These are phyloP conservation scores for Aromia moschata DNA, from an alignment of 2,888 invertebrate species.

Conservation along the genomic window DNA sequence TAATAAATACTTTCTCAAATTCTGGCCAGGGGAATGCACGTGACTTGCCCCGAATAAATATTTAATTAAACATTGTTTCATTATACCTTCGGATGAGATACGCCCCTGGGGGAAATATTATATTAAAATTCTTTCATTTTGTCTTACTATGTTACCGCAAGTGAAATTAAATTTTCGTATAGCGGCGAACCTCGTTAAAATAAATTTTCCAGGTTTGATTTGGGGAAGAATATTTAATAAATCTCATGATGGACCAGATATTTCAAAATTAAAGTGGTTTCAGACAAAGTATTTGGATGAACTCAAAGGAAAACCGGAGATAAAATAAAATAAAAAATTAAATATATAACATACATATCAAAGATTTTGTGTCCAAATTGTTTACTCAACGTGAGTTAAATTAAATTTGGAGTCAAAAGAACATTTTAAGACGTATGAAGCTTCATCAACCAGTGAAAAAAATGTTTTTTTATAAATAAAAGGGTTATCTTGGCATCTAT, in stretches of 20 bases:
- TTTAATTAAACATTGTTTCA: slow-evolving; percentile 44
- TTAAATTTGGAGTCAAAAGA: too few relatives aligned
- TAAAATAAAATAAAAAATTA: slow-evolving; percentile 3
- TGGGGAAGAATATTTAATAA: slow-evolving; percentile 15
- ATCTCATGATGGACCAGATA: slow-evolving; percentile 2
- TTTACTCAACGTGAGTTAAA: too few relatives aligned
- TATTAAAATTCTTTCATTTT: slow-evolving; percentile 40
- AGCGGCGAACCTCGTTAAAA: slow-evolving; percentile 10
- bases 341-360: too few relatives aligned
- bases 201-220: background rate
- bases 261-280: background rate
- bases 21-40: slow-evolving; percentile 1
- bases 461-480: too few relatives aligned
- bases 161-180: slow-evolving; percentile 35
- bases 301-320: background rate
- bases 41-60: slow-evolving; percentile 24
- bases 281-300: background rate
- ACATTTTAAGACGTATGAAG: too few relatives aligned
- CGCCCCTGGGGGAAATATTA: slow-evolving; percentile 29
- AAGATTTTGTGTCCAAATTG: too few relatives aligned
- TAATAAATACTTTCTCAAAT: slow-evolving; percentile 1
- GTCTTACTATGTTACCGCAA: slow-evolving; percentile 34
- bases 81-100: slow-evolving; percentile 12
- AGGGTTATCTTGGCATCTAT: too few relatives aligned
- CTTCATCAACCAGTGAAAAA: too few relatives aligned